These are phyloP conservation scores for Lucinisca nassula DNA, from an alignment of 2,888 invertebrate species.

Conservation along the genomic window DNA sequence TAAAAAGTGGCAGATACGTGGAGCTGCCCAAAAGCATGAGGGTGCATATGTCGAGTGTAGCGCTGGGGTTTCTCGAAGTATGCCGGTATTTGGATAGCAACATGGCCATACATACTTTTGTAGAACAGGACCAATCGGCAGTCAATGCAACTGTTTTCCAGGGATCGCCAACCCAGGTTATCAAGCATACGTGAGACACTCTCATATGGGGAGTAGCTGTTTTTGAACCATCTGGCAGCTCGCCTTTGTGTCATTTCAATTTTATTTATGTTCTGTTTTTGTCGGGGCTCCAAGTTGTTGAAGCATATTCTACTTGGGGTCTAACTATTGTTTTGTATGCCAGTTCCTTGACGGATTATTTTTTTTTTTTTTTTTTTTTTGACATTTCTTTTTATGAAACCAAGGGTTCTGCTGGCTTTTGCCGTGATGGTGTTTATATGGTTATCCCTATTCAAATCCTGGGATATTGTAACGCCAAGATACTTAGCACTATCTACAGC, in stretches of 20 bases:
- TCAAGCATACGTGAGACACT: background rate
- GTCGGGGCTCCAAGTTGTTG: background rate
- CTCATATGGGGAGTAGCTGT: background rate
- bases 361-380: background rate
- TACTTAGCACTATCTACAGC: background rate
- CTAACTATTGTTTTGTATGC: background rate
- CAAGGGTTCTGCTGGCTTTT: background rate
- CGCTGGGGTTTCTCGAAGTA: background rate
- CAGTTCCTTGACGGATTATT: background rate
- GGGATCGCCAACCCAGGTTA: background rate
- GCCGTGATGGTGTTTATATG: background rate
- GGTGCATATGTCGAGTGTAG: background rate
- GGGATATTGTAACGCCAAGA: background rate
- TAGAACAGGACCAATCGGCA: background rate
- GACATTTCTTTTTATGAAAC: background rate
- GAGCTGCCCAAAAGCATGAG: no score
- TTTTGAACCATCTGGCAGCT: background rate
- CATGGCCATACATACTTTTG: background rate
- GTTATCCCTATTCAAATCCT: background rate
- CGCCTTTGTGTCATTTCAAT: background rate
- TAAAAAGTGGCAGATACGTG: no score
- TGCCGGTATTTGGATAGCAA: background rate
- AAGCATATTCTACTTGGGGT: background rate
- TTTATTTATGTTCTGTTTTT: background rate
- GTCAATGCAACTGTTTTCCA: background rate